phyloP scores from a whole-genome alignment of 2,797 vertebrate species.

The Halcyon badia region DNA sequence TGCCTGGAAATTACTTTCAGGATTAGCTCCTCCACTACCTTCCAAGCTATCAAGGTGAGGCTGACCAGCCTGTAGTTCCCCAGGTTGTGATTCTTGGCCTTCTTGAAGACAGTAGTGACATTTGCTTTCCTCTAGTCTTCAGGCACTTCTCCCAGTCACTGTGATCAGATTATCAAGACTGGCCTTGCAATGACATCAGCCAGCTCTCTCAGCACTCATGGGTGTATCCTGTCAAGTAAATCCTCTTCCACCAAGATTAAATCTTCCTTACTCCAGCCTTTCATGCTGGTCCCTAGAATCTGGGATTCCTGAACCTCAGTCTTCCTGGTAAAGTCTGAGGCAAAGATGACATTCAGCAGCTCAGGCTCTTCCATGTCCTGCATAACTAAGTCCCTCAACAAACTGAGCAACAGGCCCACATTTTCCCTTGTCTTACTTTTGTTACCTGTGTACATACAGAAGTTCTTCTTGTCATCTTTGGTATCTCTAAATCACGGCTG shows the following conservation, averaged over 20 bases:
- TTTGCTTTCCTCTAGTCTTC: background rate
- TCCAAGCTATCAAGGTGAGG: background rate
- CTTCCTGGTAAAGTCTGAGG: background rate
- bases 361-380: background rate
- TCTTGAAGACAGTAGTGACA: background rate
- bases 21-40: background rate
- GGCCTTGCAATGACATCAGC: background rate
- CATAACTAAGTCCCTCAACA: background rate
- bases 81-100: background rate
- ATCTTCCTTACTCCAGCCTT: background rate
- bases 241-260: background rate
- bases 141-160: background rate
- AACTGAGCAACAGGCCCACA: accelerated
- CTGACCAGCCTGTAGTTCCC: background rate
- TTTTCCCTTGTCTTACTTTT: background rate
- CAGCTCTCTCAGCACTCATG: background rate
- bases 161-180: background rate
- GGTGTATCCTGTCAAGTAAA: background rate
- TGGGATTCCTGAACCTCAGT: background rate
- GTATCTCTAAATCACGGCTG: background rate
- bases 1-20: background rate
- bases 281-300: background rate
- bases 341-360: background rate
- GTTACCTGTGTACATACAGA: background rate
- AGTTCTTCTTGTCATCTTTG: background rate